Percentiles rank a stretch among this genome's conserved stretches.
phyloP scores from a whole-genome alignment of 2,113 vertebrate genomes.

The Proterorhinus semilunaris region DNA sequence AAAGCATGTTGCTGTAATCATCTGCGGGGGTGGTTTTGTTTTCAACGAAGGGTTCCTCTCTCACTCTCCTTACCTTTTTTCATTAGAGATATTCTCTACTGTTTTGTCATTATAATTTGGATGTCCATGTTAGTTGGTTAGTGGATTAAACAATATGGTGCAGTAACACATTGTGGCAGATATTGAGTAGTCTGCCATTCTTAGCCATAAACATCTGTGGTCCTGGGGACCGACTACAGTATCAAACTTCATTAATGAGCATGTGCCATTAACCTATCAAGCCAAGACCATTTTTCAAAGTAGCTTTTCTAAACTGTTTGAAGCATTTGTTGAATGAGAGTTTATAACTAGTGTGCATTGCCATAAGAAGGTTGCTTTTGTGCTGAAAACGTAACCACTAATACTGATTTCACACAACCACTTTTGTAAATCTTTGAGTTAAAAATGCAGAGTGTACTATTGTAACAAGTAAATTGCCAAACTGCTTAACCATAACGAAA shows the following conservation, averaged over 20 bases:
- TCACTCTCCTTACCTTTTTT: not conserved
- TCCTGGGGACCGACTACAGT: constrained; percentile 31
- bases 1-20: constrained; percentile 31
- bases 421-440: constrained; percentile 25
- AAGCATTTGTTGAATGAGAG: constrained; percentile 37
- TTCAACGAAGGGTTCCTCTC: not conserved
- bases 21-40: constrained; percentile 4
- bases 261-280: constrained; percentile 47
- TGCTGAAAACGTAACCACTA: constrained; percentile 56
- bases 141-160: constrained; percentile 21
- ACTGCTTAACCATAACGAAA: constrained; percentile 41
- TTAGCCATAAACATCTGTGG: constrained; percentile 46
- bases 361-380: constrained; percentile 15
- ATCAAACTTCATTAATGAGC: constrained; percentile 22
- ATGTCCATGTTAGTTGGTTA: constrained; percentile 10
- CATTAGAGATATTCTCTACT: not conserved
- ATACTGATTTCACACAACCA: constrained; percentile 48
- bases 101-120: no score
- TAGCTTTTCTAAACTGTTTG: constrained; percentile 12
- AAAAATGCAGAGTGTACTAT: constrained; percentile 36
- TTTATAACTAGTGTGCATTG: constrained; percentile 22
- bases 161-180: constrained; percentile 26
- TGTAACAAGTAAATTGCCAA: constrained; percentile 57
- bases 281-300: constrained; percentile 5
- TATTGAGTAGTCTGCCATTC: constrained; percentile 27